Conservation (phyloP, 35 echinoderm and acorn worm genomes). For the Apostichopus californicus region DNA sequence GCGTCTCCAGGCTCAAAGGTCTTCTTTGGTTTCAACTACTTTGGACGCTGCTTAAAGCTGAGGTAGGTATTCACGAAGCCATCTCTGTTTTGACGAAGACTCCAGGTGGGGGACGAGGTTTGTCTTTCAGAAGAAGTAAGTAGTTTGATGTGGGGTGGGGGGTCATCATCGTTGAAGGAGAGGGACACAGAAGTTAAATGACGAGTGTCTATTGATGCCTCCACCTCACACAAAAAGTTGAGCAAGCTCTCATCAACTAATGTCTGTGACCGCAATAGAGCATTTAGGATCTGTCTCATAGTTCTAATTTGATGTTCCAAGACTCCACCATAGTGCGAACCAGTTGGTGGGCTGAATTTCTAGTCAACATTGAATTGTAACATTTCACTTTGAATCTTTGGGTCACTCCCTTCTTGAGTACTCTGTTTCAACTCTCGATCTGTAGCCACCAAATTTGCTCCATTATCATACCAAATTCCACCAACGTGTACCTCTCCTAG, state of each 20-base stretch:
- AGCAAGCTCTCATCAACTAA: slow-evolving; percentile 37
- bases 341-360: slow-evolving; percentile 65
- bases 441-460: slow-evolving; percentile 62
- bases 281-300: slow-evolving; percentile 51
- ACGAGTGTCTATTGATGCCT: background rate
- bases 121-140: slow-evolving; percentile 56
- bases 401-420: slow-evolving; percentile 40
- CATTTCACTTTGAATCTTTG: slow-evolving; percentile 23
- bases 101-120: slow-evolving; percentile 42
- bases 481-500: slow-evolving; percentile 36
- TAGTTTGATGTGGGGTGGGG: slow-evolving; percentile 60
- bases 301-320: slow-evolving; percentile 74
- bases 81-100: slow-evolving; percentile 53
- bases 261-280: slow-evolving; percentile 7
- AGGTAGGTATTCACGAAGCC: slow-evolving; percentile 65
- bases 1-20: background rate
- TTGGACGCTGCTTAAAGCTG: slow-evolving; percentile 25
- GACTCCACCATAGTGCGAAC: slow-evolving; percentile 54
- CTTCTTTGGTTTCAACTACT: background rate
- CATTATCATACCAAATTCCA: slow-evolving; percentile 64
- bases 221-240: slow-evolving; percentile 20
- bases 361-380: slow-evolving; percentile 42
- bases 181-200: background rate
- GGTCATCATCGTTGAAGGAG: background rate
- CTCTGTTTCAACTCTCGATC: slow-evolving; percentile 31